Conservation (phyloP, 2,888 invertebrate genomes). For the Cylindroiulus punctatus region DNA sequence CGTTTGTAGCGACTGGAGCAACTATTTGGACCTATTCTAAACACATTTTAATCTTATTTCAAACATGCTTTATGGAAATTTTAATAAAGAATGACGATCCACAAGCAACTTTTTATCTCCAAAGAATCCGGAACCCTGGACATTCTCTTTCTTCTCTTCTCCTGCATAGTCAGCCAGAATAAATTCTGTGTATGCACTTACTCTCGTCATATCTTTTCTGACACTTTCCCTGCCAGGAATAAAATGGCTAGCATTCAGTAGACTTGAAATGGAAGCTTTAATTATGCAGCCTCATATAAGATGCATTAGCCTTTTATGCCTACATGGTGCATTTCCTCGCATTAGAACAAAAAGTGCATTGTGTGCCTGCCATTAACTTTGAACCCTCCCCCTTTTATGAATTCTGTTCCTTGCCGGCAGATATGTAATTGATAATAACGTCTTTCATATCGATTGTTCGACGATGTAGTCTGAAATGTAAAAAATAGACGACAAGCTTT, state of each 20-base stretch:
- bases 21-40: too few relatives aligned
- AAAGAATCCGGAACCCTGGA: too few relatives aligned
- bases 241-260: neutral
- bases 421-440: conserved; percentile 26
- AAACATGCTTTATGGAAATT: too few relatives aligned
- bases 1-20: too few relatives aligned
- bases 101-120: too few relatives aligned
- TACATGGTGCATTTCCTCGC: neutral
- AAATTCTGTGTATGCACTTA: neutral
- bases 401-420: neutral
- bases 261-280: conserved; percentile 5
- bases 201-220: neutral
- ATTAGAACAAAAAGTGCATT: conserved; percentile 4
- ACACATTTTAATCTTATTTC: too few relatives aligned
- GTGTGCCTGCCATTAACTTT: conserved; percentile 34
- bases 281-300: conserved; percentile 25
- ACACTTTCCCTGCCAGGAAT: neutral
- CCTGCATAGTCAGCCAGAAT: neutral
- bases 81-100: too few relatives aligned
- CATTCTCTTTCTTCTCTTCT: neutral
- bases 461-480: neutral
- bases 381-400: conserved; percentile 27
- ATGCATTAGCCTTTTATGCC: conserved; percentile 33
- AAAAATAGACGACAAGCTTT: neutral
- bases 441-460: conserved; percentile 40